phyloP scores from a whole-genome alignment of 1,140 invertebrate species.

The Cryptotermes secundus region DNA sequence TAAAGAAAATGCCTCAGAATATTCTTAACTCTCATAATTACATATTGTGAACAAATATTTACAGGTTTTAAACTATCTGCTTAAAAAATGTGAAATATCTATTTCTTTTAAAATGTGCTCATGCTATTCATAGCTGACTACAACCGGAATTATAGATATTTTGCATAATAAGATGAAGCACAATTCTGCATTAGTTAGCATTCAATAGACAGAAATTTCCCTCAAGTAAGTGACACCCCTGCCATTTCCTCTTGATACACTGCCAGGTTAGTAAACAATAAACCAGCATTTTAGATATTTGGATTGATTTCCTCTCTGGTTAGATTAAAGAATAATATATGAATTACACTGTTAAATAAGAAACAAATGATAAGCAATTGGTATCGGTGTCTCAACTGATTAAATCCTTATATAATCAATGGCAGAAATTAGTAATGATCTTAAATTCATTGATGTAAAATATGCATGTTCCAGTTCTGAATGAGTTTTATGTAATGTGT shows the following conservation, averaged over 20 bases:
- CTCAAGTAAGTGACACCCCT: not conserved
- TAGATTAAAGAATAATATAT: not conserved
- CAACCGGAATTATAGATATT: too few species aligned
- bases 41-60: too few species aligned
- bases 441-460: not conserved
- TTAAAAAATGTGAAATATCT: too few species aligned
- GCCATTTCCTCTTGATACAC: not conserved
- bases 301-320: not conserved
- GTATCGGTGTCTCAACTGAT: not conserved
- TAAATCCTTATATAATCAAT: not conserved
- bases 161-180: too few species aligned
- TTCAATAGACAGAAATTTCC: too few species aligned
- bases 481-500: not conserved
- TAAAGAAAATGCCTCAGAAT: too few species aligned
- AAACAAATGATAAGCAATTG: conserved; percentile 18
- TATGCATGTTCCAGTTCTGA: not conserved
- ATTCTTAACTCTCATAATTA: too few species aligned
- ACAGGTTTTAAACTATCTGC: too few species aligned
- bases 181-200: too few species aligned
- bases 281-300: not conserved
- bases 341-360: not conserved
- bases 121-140: too few species aligned
- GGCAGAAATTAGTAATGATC: not conserved
- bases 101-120: too few species aligned
- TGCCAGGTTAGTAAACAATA: not conserved